Conservation (phyloP, 2,113 vertebrate genomes). For the Empidonax alnorum region DNA sequence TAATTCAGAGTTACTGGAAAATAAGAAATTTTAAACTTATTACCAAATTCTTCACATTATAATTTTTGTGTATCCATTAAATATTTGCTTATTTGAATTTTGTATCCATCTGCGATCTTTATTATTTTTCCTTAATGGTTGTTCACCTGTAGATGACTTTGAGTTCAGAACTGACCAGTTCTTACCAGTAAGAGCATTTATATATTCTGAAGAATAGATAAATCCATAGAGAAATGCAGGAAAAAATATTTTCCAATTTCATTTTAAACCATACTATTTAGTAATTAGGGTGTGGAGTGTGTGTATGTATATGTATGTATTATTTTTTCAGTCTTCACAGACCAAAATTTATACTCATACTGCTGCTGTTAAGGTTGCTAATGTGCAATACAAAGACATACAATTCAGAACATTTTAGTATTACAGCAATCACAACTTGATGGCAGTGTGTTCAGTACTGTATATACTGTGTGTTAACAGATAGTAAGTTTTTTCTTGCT, state of each 20-base stretch:
- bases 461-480: background rate
- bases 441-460: background rate
- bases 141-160: slow-evolving; percentile 94
- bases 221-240: background rate
- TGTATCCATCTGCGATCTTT: rapidly evolving
- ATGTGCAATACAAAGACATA: background rate
- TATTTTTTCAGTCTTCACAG: background rate
- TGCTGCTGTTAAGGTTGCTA: background rate
- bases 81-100: background rate
- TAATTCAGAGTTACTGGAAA: background rate
- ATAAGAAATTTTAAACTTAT: background rate
- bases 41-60: background rate
- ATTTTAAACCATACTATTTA: background rate
- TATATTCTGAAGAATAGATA: background rate
- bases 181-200: slow-evolving; percentile 84
- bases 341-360: background rate
- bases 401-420: background rate
- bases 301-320: background rate
- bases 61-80: background rate
- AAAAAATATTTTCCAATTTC: background rate
- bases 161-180: slow-evolving; percentile 97
- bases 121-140: slow-evolving; percentile 79
- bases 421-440: background rate
- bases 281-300: background rate
- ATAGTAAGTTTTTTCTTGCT: background rate